These are phyloP conservation scores for Grus americana DNA, from an alignment of 2,113 vertebrate species.

Conservation along the genomic window DNA sequence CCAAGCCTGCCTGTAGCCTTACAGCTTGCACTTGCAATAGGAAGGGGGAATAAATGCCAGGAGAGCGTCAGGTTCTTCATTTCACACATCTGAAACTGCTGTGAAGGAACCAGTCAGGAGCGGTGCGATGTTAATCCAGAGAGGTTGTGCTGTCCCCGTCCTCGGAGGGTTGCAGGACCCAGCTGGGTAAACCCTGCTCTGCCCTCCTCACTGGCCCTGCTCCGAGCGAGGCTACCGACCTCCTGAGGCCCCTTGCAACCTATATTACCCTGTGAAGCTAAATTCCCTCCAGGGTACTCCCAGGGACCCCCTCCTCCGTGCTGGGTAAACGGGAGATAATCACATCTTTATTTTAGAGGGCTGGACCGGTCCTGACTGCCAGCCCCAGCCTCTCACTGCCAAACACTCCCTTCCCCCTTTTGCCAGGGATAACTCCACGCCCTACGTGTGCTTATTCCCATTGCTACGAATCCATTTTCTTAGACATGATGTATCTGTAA, in stretches of 20 bases:
- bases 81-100: neutral
- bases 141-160: neutral
- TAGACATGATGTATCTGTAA: neutral
- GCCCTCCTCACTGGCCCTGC: neutral
- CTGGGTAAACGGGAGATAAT: neutral
- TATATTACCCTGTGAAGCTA: neutral
- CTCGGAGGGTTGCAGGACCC: neutral
- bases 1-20: neutral
- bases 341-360: neutral
- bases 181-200: too few species aligned
- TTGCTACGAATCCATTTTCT: neutral
- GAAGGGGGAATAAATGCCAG: neutral
- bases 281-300: neutral
- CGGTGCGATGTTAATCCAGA: neutral
- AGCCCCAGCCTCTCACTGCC: neutral
- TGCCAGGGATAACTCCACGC: neutral
- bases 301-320: neutral
- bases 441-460: neutral
- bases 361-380: neutral
- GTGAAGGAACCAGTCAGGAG: neutral
- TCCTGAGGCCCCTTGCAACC: neutral
- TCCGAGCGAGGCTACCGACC: rapidly evolving
- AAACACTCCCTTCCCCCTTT: neutral
- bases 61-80: neutral
- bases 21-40: neutral